Evolutionary conservation across 2,797 vertebrate genomes (phyloP).

Genomic region (Sciurus carolinensis): DNA sequence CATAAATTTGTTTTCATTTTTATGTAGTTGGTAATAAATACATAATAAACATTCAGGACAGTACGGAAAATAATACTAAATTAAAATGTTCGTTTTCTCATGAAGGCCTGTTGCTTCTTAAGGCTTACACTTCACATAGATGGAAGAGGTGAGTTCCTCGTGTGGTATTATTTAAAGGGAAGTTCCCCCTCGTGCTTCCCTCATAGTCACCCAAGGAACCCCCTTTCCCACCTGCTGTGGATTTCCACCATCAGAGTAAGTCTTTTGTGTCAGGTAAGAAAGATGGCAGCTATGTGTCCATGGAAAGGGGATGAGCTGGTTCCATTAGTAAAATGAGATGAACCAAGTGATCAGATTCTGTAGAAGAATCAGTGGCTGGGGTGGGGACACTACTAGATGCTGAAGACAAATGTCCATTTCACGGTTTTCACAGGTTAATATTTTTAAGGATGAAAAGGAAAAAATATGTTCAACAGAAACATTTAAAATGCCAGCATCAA

Average conservation of each 20-base stretch:
- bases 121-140: not conserved
- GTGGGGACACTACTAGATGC: not conserved
- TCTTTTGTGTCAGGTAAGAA: constrained; percentile 6
- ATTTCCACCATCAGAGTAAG: not conserved
- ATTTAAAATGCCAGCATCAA: constrained; percentile 39
- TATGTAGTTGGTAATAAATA: constrained; percentile 34
- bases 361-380: not conserved
- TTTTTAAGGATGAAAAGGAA: not conserved
- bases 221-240: not conserved
- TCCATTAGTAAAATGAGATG: not conserved
- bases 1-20: constrained; percentile 37
- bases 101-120: not conserved
- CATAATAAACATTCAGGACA: not conserved
- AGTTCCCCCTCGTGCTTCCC: not conserved
- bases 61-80: not conserved
- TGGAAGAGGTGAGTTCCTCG: not conserved
- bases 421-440: constrained; percentile 31
- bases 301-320: not conserved
- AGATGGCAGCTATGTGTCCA: not conserved
- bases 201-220: constrained; percentile 33
- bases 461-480: not conserved
- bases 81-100: constrained; percentile 14
- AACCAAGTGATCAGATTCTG: not conserved
- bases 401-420: constrained; percentile 26
- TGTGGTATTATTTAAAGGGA: not conserved